phyloP scores from a whole-genome alignment of 2,797 vertebrate genomes.

The Megalops cyprinoides region DNA sequence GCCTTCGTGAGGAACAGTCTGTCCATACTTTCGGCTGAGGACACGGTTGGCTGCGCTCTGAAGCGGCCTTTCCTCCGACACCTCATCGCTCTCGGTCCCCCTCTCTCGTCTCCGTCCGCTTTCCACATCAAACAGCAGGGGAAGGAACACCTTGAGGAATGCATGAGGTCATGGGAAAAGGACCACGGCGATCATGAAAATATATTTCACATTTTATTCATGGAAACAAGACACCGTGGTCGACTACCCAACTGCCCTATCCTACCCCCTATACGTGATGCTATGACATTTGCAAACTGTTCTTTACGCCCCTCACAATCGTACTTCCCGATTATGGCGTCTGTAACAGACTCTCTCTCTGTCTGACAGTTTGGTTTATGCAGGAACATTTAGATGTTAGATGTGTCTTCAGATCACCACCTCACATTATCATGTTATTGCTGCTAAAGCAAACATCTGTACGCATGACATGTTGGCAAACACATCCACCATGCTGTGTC shows the following conservation, averaged over 20 bases:
- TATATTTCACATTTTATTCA: not conserved
- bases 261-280: not conserved
- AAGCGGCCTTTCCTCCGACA: not conserved
- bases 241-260: not conserved
- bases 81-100: constrained; percentile 19
- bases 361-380: too few species aligned
- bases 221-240: not conserved
- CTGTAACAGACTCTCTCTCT: too few species aligned
- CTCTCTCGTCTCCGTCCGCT: constrained; percentile 48
- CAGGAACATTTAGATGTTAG: too few species aligned
- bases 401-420: too few species aligned
- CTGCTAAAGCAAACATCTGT: too few species aligned
- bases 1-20: not conserved
- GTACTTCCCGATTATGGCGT: not conserved
- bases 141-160: constrained; percentile 67
- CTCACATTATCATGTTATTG: too few species aligned
- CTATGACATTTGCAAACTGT: constrained; percentile 31
- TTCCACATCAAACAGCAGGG: constrained; percentile 52
- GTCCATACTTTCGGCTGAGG: not conserved
- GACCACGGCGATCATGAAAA: constrained; percentile 47
- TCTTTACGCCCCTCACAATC: constrained; percentile 48
- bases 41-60: not conserved
- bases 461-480: too few species aligned
- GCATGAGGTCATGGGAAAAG: constrained; percentile 73
- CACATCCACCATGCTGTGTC: too few species aligned